phyloP scores from a whole-genome alignment of 2,113 vertebrate species.

The Cnemophilus loriae region DNA sequence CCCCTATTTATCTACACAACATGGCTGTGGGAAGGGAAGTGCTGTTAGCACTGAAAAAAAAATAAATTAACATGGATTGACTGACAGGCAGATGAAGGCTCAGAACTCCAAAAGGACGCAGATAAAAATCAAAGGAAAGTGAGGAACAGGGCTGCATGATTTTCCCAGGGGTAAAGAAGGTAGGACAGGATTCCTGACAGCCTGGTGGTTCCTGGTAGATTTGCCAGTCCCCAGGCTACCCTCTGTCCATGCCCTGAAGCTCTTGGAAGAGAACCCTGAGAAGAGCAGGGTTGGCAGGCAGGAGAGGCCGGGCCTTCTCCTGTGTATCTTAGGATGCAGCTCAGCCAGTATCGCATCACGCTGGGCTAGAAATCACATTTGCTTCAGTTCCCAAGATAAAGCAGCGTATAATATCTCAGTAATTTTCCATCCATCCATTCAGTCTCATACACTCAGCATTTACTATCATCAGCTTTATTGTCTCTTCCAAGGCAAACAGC shows the following conservation, averaged over 20 bases:
- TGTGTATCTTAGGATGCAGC: slow-evolving; percentile 36
- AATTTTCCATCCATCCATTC: slow-evolving; percentile 57
- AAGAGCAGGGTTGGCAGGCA: background rate
- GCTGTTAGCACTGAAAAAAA: background rate
- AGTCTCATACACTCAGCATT: slow-evolving; percentile 55
- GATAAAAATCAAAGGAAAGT: background rate
- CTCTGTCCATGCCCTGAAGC: background rate
- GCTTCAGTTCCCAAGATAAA: slow-evolving; percentile 45
- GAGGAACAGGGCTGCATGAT: background rate
- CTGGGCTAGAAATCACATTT: slow-evolving; percentile 43
- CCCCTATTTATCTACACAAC: slow-evolving; percentile 7
- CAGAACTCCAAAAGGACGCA: background rate
- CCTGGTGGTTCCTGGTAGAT: background rate
- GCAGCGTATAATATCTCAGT: slow-evolving; percentile 39
- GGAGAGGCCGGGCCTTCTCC: background rate
- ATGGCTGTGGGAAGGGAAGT: slow-evolving; percentile 3
- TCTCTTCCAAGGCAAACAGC: slow-evolving; percentile 63
- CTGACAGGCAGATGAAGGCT: background rate
- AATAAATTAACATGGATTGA: background rate
- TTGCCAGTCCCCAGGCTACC: background rate
- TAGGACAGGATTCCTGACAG: background rate
- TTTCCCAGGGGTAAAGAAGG: background rate
- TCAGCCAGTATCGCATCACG: background rate
- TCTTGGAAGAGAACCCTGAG: background rate
- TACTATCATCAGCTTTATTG: slow-evolving; percentile 58